phyloP scores from a whole-genome alignment of 2,113 vertebrate species.

The Hucho hucho region DNA sequence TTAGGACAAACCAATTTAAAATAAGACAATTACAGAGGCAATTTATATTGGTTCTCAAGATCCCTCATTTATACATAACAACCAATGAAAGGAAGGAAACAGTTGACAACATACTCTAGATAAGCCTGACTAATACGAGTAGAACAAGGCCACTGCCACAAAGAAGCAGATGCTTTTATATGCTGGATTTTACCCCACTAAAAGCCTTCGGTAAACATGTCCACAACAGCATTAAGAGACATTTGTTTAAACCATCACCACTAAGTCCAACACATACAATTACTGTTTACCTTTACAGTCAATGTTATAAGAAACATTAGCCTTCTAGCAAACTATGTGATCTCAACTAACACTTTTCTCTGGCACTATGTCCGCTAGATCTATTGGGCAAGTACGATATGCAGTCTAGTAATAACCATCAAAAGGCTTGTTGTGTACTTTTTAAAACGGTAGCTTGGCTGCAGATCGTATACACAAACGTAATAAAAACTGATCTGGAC shows the following conservation, averaged over 20 bases:
- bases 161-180: background rate
- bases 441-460: constrained; percentile 56
- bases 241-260: background rate
- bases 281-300: background rate
- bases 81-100: background rate
- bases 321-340: background rate
- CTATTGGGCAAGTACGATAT: constrained; percentile 15
- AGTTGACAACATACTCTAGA: constrained; percentile 4
- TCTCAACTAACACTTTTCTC: background rate
- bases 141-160: constrained; percentile 30
- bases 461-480: constrained; percentile 58
- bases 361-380: background rate
- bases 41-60: background rate
- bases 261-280: background rate
- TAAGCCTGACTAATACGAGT: background rate
- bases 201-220: background rate
- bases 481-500: constrained; percentile 24
- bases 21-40: background rate
- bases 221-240: background rate
- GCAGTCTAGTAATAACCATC: constrained; percentile 35
- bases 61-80: background rate
- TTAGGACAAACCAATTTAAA: too few species aligned
- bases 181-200: background rate
- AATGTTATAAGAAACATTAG: background rate
- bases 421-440: constrained; percentile 74